Conservation (phyloP, 2,888 invertebrate species). For the Polymixis flavicincta region DNA sequence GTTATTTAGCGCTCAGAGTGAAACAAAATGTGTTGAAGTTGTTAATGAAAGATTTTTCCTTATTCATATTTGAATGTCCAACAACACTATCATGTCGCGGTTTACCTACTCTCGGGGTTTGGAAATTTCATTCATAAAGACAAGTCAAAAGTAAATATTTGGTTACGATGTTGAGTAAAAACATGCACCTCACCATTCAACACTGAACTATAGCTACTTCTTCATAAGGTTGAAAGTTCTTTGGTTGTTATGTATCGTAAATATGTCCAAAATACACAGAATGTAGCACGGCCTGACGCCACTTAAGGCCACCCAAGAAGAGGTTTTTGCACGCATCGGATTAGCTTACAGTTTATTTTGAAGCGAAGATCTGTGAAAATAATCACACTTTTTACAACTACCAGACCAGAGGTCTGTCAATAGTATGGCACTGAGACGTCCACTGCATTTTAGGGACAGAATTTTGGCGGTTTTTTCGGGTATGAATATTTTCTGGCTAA, state of each 20-base stretch:
- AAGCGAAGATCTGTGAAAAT: slow-evolving; percentile 77
- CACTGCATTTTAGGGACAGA: slow-evolving; percentile 12
- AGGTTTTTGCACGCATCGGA: slow-evolving; percentile 80
- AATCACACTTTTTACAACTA: slow-evolving; percentile 72
- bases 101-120: slow-evolving; percentile 76
- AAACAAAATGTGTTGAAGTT: slow-evolving; percentile 11
- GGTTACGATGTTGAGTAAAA: slow-evolving; percentile 75
- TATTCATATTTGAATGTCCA: slow-evolving; percentile 54
- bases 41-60: slow-evolving; percentile 28
- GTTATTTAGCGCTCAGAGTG: not conserved
- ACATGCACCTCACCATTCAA: slow-evolving; percentile 37
- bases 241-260: slow-evolving; percentile 61
- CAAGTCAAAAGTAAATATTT: slow-evolving; percentile 86
- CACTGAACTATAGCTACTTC: slow-evolving; percentile 41
- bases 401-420: slow-evolving; percentile 44
- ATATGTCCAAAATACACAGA: slow-evolving; percentile 80
- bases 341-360: slow-evolving; percentile 82
- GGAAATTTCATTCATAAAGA: slow-evolving; percentile 88
- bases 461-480: not conserved
- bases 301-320: slow-evolving; percentile 88
- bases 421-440: slow-evolving; percentile 25
- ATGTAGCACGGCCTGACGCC: slow-evolving; percentile 86
- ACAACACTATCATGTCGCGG: slow-evolving; percentile 64
- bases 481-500: not conserved
- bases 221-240: slow-evolving; percentile 38